A percentile compares a stretch with the other conserved stretches of the same genome.
Evolutionary conservation across 2,888 invertebrate genomes (phyloP).

Genomic region (Synergus itoensis): DNA sequence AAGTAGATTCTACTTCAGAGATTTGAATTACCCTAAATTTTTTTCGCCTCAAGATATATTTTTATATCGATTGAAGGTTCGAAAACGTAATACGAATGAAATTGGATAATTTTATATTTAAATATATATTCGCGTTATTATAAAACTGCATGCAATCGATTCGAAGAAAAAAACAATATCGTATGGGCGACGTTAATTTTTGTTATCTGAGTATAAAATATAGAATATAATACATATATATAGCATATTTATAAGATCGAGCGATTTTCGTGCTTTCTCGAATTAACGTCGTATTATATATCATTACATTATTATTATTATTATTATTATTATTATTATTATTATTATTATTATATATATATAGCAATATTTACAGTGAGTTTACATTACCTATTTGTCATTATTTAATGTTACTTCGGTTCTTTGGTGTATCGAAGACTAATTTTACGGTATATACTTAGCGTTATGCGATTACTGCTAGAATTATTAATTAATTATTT

Average conservation of each 20-base stretch:
- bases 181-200: slow-evolving; percentile 22
- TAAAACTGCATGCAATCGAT: slow-evolving; percentile 28
- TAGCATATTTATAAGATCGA: slow-evolving; percentile 35
- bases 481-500: not conserved
- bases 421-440: slow-evolving; percentile 34
- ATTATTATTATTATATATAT: slow-evolving; percentile 10
- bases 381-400: slow-evolving; percentile 9
- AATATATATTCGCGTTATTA: not conserved
- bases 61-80: slow-evolving; percentile 1
- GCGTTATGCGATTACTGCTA: slow-evolving; percentile 1
- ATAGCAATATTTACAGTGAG: slow-evolving; percentile 30
- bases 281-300: not conserved
- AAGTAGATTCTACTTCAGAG: not conserved
- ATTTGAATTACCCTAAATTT: not conserved
- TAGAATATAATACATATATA: slow-evolving; percentile 4
- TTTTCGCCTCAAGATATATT: not conserved
- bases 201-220: slow-evolving; percentile 31
- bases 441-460: slow-evolving; percentile 9
- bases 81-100: not conserved
- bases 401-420: slow-evolving; percentile 31
- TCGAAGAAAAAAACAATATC: slow-evolving; percentile 23
- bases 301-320: not conserved
- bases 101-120: not conserved
- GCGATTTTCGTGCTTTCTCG: slow-evolving; percentile 11
- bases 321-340: slow-evolving; percentile 12